Evolutionary conservation across 2,888 invertebrate species (phyloP), one percentile per base, ranked within the genome.

Genomic region (Mythimna lalbum): DNA sequence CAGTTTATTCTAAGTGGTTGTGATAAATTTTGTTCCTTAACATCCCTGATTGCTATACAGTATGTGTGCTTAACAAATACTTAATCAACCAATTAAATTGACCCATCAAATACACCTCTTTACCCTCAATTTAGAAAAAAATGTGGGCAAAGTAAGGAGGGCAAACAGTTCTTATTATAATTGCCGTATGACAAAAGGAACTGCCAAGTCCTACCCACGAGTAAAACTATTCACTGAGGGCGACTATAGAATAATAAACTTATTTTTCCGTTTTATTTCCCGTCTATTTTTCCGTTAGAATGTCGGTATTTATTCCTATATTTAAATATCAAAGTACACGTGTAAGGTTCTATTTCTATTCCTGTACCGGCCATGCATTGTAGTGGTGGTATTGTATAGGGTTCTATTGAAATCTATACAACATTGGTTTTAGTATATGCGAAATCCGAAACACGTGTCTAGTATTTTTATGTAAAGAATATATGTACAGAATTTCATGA

Each of bases 181-280:
- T 73, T 53, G 65, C 21, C 27, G 39, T 52, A 21, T 63, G 39
- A 71, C 55, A 80, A 80, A 76, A 65, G 69, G 31, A 64, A 63
- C 71, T 23, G 17, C 23, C 21, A 50, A 43, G 17, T 65, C 14
- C 56, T 53, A 63, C 60, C 62, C 67, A 67, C 56, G 21, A 73
- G 62, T 64, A 52, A 56, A 69, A 69, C 73, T 73, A 73, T 80
- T 81, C 69, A 73, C 66, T 33, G 69, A 33, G n/a, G 57, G 57
- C 64, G 65, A 73, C 69, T 67, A 69, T 62, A 36, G 78, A 14
- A 39, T 63, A 78, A 74, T 68, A 76, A 21, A 53, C 39, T 43
- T 71, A 64, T 68, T 80, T 76, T 62, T n/a, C 67, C 33, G 9
- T 63, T 56, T 56, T 56, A 50, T 55, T 19, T 55, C 23, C 21